A percentile compares a stretch with the other conserved stretches of the same genome.
These are phyloP conservation scores for Heteronetta atricapilla DNA, from an alignment of 2,113 vertebrate genomes.

Conservation along the genomic window DNA sequence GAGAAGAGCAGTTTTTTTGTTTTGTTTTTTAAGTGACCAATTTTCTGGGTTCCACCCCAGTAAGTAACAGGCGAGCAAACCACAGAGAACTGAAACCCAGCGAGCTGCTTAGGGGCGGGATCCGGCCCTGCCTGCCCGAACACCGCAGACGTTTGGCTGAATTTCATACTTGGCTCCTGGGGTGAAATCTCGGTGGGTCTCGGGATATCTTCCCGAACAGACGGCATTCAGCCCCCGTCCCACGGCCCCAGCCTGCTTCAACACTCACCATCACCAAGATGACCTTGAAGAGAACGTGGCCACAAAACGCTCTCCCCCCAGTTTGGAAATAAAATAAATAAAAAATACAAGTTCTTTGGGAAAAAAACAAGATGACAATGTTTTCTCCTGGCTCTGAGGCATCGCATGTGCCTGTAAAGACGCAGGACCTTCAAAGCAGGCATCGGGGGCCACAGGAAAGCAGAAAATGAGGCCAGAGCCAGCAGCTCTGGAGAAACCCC, in stretches of 20 bases:
- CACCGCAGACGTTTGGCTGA: not conserved
- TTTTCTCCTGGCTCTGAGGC: not conserved
- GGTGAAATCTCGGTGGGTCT: not conserved
- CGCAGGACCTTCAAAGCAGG: accelerated
- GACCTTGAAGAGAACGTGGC: not conserved
- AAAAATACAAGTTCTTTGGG: not conserved
- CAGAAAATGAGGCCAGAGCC: not conserved
- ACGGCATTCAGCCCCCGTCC: not conserved
- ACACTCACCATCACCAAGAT: not conserved
- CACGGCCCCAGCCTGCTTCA: not conserved
- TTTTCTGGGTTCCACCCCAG: not conserved
- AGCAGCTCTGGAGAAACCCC: not conserved
- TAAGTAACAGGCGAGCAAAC: not conserved
- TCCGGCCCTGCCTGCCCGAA: not conserved
- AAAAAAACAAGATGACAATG: not conserved
- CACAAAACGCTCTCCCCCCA: not conserved
- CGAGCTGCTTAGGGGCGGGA: not conserved
- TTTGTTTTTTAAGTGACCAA: not conserved
- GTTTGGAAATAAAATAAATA: not conserved
- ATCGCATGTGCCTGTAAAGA: not conserved
- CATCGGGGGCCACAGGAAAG: not conserved
- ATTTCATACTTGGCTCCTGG: accelerated
- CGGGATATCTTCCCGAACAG: not conserved
- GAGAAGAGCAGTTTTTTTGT: not conserved
- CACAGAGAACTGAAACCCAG: not conserved